Percentiles rank a stretch among this genome's conserved stretches.
Evolutionary conservation across 2,797 vertebrate genomes (phyloP).

Genomic region (Selene dorsalis): DNA sequence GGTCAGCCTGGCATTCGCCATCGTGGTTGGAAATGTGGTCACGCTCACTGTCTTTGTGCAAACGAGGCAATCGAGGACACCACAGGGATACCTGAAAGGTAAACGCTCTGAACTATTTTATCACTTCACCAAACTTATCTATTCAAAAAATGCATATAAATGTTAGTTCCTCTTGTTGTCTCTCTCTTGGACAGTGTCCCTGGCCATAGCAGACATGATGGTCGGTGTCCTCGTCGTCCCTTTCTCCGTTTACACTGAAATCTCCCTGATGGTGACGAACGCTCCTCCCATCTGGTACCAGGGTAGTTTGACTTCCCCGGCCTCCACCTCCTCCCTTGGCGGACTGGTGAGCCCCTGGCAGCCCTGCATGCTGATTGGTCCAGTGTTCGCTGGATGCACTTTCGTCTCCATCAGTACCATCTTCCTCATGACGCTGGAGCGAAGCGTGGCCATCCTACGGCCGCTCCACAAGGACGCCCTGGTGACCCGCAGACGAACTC

Average conservation of each 20-base stretch:
- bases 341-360: constrained; percentile 74
- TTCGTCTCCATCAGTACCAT: constrained; percentile 91
- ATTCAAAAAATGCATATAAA: too few relatives aligned
- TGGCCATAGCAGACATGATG: constrained; percentile 88
- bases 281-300: constrained; percentile 83
- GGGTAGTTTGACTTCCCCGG: constrained; percentile 48
- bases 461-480: constrained; percentile 86
- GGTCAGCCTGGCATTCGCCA: constrained; percentile 84
- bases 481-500: constrained; percentile 83
- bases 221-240: constrained; percentile 87
- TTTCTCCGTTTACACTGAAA: constrained; percentile 88
- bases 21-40: constrained; percentile 87
- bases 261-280: constrained; percentile 83
- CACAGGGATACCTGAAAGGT: constrained; percentile 89
- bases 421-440: constrained; percentile 88
- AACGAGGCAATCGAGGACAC: constrained; percentile 83
- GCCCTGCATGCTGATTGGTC: constrained; percentile 87
- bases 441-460: constrained; percentile 86
- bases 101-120: constrained; percentile 7
- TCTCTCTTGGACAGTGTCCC: constrained; percentile 80
- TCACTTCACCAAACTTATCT: background rate
- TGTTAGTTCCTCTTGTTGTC: background rate
- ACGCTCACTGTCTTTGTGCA: constrained; percentile 87
- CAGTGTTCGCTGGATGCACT: constrained; percentile 87
- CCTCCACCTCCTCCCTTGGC: constrained; percentile 27